phyloP scores from a whole-genome alignment of 2,797 vertebrate genomes.

The Urocyon cinereoargenteus region DNA sequence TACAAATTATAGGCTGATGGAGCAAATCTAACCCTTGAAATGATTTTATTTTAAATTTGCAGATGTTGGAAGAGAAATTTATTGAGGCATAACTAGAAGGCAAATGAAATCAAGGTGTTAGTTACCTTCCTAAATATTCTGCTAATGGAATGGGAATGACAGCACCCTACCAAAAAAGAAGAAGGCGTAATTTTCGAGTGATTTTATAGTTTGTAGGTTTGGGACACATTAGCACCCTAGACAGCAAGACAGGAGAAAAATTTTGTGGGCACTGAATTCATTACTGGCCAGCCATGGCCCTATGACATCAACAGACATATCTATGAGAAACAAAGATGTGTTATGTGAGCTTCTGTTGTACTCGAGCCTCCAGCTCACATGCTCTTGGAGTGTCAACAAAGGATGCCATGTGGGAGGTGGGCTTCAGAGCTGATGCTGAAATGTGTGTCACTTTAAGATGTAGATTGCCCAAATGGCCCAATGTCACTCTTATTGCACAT shows the following conservation, averaged over 20 bases:
- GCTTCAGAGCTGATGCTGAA: not conserved
- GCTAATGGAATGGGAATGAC: not conserved
- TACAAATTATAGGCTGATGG: not conserved
- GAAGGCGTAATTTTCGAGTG: not conserved
- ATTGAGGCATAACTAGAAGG: not conserved
- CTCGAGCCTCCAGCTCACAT: no score
- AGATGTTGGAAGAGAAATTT: not conserved
- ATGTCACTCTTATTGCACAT: rapidly evolving
- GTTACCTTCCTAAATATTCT: not conserved
- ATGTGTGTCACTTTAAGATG: not conserved
- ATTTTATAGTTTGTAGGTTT: not conserved
- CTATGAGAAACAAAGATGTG: not conserved
- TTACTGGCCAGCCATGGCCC: no score
- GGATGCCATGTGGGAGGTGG: not conserved
- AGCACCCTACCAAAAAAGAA: not conserved
- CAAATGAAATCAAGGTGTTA: not conserved
- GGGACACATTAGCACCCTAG: not conserved
- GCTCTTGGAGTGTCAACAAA: not conserved
- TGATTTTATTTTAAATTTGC: not conserved
- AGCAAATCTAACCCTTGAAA: not conserved
- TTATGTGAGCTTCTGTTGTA: no score
- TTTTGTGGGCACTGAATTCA: not conserved
- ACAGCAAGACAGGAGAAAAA: not conserved
- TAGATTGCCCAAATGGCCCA: not conserved
- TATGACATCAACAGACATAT: not conserved